These are phyloP conservation scores for Melanostoma mellinum DNA, from an alignment of 2,888 invertebrate species.

Conservation along the genomic window DNA sequence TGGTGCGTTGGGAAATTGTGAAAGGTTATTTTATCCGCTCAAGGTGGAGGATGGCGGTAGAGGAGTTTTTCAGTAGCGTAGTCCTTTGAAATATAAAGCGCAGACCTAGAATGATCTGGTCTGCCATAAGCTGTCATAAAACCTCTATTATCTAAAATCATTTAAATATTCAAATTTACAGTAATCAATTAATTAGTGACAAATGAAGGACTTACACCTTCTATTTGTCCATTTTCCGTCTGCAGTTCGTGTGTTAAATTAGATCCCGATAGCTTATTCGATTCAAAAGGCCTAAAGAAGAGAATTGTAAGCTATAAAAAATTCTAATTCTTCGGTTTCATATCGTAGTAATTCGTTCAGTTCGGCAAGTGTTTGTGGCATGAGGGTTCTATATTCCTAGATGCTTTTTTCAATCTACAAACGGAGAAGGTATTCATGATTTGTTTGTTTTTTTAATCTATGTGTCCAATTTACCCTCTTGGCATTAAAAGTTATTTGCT, in stretches of 20 bases:
- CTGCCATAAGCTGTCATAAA: too few relatives aligned
- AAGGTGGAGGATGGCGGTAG: too few relatives aligned
- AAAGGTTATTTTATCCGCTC: too few relatives aligned
- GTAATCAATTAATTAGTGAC: too few relatives aligned
- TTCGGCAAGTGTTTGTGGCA: conserved; percentile 63
- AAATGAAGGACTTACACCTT: too few relatives aligned
- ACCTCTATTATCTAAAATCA: too few relatives aligned
- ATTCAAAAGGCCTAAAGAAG: conserved; percentile 19
- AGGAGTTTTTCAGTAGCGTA: too few relatives aligned
- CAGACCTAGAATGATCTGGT: too few relatives aligned
- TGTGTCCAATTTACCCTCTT: conserved; percentile 52
- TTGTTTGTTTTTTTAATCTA: conserved; percentile 64
- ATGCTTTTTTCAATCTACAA: conserved; percentile 50
- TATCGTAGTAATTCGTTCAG: conserved; percentile 60
- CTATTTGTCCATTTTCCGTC: conserved; percentile 33
- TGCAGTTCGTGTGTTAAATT: conserved; percentile 60
- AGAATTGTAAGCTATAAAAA: background rate
- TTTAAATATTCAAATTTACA: too few relatives aligned
- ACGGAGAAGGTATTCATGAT: conserved; percentile 21
- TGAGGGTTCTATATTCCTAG: conserved; percentile 31
- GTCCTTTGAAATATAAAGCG: too few relatives aligned
- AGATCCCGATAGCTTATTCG: conserved; percentile 23
- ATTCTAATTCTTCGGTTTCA: conserved; percentile 12
- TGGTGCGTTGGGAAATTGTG: too few relatives aligned
- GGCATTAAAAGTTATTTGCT: conserved; percentile 61